A percentile compares a stretch with the other conserved stretches of the same genome.
phyloP scores from a whole-genome alignment of 2,797 vertebrate species.

The Muscicapa comitata region DNA sequence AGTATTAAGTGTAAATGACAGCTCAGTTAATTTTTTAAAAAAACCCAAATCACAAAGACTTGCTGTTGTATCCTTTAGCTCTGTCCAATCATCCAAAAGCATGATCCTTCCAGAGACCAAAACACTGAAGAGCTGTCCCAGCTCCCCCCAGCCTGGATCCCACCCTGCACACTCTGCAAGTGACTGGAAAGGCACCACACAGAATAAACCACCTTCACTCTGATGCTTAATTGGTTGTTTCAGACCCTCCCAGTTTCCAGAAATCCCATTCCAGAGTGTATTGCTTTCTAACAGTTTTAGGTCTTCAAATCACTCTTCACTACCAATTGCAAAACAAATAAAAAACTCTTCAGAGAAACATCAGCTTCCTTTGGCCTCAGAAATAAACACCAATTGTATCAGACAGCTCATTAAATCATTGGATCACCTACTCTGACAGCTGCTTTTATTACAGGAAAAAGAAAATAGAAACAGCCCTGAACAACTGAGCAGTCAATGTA shows the following conservation, averaged over 20 bases:
- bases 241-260: background rate
- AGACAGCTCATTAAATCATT: background rate
- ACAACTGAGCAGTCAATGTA: background rate
- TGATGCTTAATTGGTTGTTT: background rate
- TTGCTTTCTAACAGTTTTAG: background rate
- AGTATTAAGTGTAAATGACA: background rate
- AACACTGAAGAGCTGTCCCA: background rate
- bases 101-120: background rate
- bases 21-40: background rate
- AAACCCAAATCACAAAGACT: background rate
- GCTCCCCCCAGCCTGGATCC: too few relatives aligned
- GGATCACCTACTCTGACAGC: background rate
- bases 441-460: background rate
- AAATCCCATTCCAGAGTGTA: background rate
- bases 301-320: background rate
- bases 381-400: background rate
- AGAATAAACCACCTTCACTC: background rate
- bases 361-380: background rate
- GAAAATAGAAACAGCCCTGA: background rate
- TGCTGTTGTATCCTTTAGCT: background rate
- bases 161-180: too few relatives aligned
- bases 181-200: background rate
- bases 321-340: background rate
- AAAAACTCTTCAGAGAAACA: background rate
- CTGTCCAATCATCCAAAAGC: background rate